Conservation (phyloP, 1,140 invertebrate genomes). For the Sarcophaga peregrina region DNA sequence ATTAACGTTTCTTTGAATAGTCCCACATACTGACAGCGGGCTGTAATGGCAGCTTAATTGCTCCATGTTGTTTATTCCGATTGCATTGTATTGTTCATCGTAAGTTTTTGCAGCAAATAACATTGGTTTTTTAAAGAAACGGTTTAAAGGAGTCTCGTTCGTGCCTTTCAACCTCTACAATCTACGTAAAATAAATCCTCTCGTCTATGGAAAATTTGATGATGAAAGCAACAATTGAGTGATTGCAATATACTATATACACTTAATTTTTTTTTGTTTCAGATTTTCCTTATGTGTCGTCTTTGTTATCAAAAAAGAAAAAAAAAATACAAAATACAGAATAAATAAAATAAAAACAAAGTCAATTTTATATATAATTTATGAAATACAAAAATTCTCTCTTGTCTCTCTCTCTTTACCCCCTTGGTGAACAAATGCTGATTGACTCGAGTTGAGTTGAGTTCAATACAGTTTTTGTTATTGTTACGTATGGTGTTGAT, state of each 20-base stretch:
- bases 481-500: slow-evolving; percentile 11
- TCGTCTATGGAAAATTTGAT: slow-evolving; percentile 29
- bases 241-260: slow-evolving; percentile 18
- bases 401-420: too few relatives aligned
- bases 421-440: too few relatives aligned
- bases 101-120: slow-evolving; percentile 29
- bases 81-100: slow-evolving; percentile 36
- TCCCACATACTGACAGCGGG: slow-evolving; percentile 30
- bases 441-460: background rate
- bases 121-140: background rate
- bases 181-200: background rate
- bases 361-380: too few relatives aligned
- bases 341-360: too few relatives aligned
- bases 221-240: slow-evolving; percentile 28
- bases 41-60: background rate
- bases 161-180: too few relatives aligned
- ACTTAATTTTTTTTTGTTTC: slow-evolving; percentile 6
- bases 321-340: background rate
- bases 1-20: background rate
- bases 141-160: background rate
- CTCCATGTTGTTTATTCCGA: slow-evolving; percentile 35
- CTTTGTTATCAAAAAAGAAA: slow-evolving; percentile 36
- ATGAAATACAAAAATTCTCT: too few relatives aligned
- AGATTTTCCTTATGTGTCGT: slow-evolving; percentile 13
- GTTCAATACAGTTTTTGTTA: slow-evolving; percentile 8